Evolutionary conservation across 2,797 vertebrate genomes (phyloP).

Genomic region (Tiaroga cobitis): DNA sequence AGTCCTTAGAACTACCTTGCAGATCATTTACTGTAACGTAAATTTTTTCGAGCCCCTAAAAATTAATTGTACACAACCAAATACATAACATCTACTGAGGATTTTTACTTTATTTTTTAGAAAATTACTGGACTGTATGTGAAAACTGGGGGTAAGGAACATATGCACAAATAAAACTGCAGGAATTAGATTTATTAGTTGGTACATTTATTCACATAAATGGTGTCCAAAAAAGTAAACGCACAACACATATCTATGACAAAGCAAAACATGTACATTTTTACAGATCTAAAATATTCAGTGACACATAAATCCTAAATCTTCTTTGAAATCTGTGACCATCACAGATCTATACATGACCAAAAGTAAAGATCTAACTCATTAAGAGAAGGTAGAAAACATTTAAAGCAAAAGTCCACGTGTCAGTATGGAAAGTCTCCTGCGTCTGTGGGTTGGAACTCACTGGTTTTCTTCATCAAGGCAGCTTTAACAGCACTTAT

Average conservation of each 20-base stretch:
- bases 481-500: constrained; percentile 91
- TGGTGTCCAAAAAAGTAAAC: not conserved
- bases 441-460: constrained; percentile 80
- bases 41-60: not conserved
- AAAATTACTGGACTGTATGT: not conserved
- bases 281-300: not conserved
- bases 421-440: constrained; percentile 74
- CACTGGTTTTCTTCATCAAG: constrained; percentile 89
- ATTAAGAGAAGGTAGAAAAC: not conserved
- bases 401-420: not conserved
- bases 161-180: not conserved
- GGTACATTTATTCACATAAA: constrained; percentile 24
- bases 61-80: not conserved
- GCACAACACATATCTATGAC: not conserved
- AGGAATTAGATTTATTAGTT: not conserved
- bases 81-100: not conserved
- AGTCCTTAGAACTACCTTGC: no score
- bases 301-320: not conserved
- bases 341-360: not conserved
- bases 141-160: constrained; percentile 17
- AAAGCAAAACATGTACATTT: constrained; percentile 7
- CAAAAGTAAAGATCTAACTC: not conserved
- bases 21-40: no score
- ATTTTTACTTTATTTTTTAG: not conserved
- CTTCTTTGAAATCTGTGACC: not conserved